Evolutionary conservation across 2,113 vertebrate species (phyloP), one percentile per base, ranked within the genome.

Genomic region (Zosterops japonicus): DNA sequence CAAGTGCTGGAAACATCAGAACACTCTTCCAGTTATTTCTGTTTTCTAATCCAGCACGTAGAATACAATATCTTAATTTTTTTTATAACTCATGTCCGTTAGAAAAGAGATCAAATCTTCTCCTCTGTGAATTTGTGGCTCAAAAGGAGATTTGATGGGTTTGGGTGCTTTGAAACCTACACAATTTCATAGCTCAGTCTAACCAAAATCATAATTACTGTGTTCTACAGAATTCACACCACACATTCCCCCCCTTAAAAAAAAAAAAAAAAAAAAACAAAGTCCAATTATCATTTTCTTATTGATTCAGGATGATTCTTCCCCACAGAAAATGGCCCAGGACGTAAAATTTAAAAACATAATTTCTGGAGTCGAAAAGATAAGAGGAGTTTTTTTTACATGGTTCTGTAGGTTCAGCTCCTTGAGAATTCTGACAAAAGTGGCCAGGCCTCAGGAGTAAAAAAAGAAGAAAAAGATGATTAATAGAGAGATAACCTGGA

Each of bases 241-340:
- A 36, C 33, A 46, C 20, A 12, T 31, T 31, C 9, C 4, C 2
- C 3, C 5, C 14, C 1, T 4, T 9, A 21, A 47, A 36, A 29
- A 9, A 25, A 41, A 36, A n/a, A 47, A 31, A 29, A 9, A 25
- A 41, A 8, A 24, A 39, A 29, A 35, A 71, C 55, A 19, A n/a
- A 19, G 8, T 39, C 60, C 9, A 79, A 60, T 60, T 55, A 27
- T 27, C 1, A 68, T 74, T 80, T 83, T 64, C 14, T 47, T 56
- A 78, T 36, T 71, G 39, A 93, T 75, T 89, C 39, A 16, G 4
- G 33, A 28, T 31, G 27, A 52, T 15, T 68, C 47, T 57, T 56
- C n/a, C 24, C 15, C 60, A 63, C 0, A 6, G 69, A 78, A 68
- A 52, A 14, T 8, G 2, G 8, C 8, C 12, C 33, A 29, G 29